phyloP scores from a whole-genome alignment of 2,113 vertebrate genomes.

The Puntigrus tetrazona region DNA sequence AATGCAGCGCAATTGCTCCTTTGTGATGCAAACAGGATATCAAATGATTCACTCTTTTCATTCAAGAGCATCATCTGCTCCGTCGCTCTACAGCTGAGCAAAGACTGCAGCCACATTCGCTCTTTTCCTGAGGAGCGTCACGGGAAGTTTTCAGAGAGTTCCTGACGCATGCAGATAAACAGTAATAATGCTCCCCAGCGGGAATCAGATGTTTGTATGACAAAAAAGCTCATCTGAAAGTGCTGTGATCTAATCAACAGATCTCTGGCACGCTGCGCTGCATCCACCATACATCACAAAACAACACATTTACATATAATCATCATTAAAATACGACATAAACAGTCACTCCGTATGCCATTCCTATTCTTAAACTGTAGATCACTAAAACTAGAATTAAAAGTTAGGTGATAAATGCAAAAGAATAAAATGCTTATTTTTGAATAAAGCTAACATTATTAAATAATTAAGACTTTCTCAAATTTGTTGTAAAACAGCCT shows the following conservation, averaged over 20 bases:
- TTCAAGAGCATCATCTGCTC: conserved; percentile 56
- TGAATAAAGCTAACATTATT: not conserved
- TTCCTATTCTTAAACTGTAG: not conserved
- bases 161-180: conserved; percentile 24
- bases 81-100: conserved; percentile 57
- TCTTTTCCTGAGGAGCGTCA: conserved; percentile 16
- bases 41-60: conserved; percentile 57
- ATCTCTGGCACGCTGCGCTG: conserved; percentile 9
- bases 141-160: conserved; percentile 29
- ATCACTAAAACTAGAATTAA: not conserved
- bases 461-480: not conserved
- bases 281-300: not conserved
- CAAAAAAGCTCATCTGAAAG: not conserved
- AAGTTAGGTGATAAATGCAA: not conserved
- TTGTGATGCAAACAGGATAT: conserved; percentile 58
- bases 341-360: not conserved
- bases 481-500: not conserved
- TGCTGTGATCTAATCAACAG: conserved; percentile 10
- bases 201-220: conserved; percentile 31
- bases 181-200: conserved; percentile 44
- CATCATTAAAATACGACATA: not conserved
- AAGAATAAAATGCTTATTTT: not conserved
- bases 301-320: conserved; percentile 1
- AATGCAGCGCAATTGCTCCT: conserved; percentile 61
- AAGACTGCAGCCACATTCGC: conserved; percentile 2